Evolutionary conservation across 2,113 vertebrate species (phyloP).

Genomic region (Cyanistes caeruleus): DNA sequence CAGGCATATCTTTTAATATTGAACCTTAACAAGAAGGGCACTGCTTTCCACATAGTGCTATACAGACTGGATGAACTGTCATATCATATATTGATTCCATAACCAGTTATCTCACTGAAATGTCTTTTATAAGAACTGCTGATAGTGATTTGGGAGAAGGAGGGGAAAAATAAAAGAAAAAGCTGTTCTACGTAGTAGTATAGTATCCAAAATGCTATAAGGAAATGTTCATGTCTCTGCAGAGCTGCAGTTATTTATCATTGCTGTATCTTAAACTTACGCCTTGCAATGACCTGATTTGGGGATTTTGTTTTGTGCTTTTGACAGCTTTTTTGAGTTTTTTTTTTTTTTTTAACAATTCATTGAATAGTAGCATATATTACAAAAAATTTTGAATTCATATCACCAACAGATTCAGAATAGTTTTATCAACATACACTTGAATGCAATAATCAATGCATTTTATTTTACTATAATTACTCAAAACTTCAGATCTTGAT

Average conservation of each 20-base stretch:
- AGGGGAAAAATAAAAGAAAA: neutral
- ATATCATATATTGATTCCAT: slow-evolving; percentile 69
- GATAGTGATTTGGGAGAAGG: slow-evolving; percentile 40
- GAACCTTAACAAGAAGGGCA: slow-evolving; percentile 66
- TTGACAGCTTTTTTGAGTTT: neutral
- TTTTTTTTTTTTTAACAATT: neutral
- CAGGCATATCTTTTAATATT: slow-evolving; percentile 70
- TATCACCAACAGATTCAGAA: neutral
- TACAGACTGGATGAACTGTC: slow-evolving; percentile 53
- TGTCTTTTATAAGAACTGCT: slow-evolving; percentile 67
- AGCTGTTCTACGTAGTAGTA: neutral
- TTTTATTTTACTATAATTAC: neutral
- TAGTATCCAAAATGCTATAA: slow-evolving; percentile 3
- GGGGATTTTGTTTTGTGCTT: neutral
- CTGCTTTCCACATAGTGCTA: slow-evolving; percentile 19
- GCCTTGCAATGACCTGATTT: neutral
- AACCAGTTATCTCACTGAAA: slow-evolving; percentile 59
- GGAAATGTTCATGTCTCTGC: neutral
- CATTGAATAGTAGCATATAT: neutral
- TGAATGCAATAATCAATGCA: neutral
- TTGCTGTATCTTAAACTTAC: neutral
- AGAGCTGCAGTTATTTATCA: slow-evolving; percentile 17
- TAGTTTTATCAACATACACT: neutral
- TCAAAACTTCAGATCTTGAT: neutral
- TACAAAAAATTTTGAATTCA: neutral